Evolutionary conservation across 2,888 invertebrate species (phyloP), one percentile per base, ranked within the genome.

Genomic region (Druceiella hillmani): DNA sequence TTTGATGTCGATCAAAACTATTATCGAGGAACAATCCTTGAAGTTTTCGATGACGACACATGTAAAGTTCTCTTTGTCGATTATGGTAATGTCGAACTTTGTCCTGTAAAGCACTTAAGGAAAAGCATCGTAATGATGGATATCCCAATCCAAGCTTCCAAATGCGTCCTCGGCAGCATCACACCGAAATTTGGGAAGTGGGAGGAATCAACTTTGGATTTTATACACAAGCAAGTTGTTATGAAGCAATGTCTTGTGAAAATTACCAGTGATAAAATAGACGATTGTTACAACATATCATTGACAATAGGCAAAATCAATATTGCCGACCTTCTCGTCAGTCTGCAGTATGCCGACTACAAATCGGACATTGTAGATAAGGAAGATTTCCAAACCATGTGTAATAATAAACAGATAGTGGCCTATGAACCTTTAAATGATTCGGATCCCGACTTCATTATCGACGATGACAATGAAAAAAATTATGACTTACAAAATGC

Each of bases 31-130:
- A 63, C 66, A 52, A 70, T 87, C 2, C 1, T 65, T 2, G 58
- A 70, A 34, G 62, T 74, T 1, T 54, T 63, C 25, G 49, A 59
- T 2, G 64, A 71, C 39, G 48, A 60, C 2, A 50, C 54, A 34
- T 63, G 80, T 44, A 44, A 67, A 36, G 78, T 89, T 0, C 66
- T 75, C 34, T 89, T 87, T 61, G 74, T 91, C 2, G 92, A 92
- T 62, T 92, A 85, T 54, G 92, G 92, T 0, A 90, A 88, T 54
- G 66, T 76, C 25, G 90, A 91, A 57, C 56, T 59, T 0, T 78
- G 83, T 39, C 49, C 64, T 0, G 63, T 73, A 9, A 56, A 62
- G 2, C 70, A 79, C 35, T 52, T 90, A 33, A 67, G 80, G 12
- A 79, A 78, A 45, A 73, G 74, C 47, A 69, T 82, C 2, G 73